phyloP scores from a whole-genome alignment of 2,113 vertebrate genomes.

The Tenebrosternarchus preto region DNA sequence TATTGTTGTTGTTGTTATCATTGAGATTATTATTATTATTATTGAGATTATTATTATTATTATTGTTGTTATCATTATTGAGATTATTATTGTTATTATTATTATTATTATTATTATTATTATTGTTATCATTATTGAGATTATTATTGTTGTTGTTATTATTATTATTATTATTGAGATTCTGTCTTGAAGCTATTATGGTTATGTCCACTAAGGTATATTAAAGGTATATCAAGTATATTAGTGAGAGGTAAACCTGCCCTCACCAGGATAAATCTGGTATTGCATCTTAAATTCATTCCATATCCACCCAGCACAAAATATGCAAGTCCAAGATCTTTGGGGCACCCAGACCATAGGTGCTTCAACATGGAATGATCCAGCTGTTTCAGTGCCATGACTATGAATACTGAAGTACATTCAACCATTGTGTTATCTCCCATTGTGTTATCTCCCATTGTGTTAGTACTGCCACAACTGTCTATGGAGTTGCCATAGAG shows the following conservation, averaged over 20 bases:
- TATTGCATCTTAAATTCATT: neutral
- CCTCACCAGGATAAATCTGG: no score
- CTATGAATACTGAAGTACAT: neutral
- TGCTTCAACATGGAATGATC: neutral
- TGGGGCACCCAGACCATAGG: neutral
- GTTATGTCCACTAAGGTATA: no score
- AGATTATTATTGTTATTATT: neutral
- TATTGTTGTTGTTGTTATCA: no score
- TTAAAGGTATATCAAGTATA: no score
- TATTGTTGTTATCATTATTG: no score
- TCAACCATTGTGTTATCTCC: neutral
- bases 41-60: neutral
- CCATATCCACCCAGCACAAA: neutral
- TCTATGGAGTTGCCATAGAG: neutral
- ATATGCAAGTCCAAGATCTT: neutral
- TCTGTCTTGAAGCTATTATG: no score
- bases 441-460: neutral
- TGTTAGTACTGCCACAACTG: neutral
- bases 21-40: neutral
- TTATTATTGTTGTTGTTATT: neutral
- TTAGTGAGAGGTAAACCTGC: no score
- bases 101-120: neutral
- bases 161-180: neutral
- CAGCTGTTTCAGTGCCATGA: neutral
- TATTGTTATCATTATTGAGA: no score